Conservation (phyloP, 2,797 vertebrate genomes). For the Diplodus sargus region DNA sequence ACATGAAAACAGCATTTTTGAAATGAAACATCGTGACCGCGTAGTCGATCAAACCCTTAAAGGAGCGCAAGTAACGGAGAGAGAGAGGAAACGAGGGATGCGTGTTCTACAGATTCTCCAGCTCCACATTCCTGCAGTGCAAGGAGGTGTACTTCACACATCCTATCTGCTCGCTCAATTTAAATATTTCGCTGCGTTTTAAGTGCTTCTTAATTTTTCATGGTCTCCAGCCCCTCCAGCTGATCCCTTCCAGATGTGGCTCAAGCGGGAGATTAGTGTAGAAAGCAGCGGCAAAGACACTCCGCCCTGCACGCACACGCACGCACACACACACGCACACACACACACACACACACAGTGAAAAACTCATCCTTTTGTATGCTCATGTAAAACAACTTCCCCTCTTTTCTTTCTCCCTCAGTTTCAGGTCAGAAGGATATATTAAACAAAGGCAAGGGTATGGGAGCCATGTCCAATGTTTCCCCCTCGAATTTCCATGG, state of each 20-base stretch:
- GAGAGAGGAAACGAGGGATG: slow-evolving; percentile 37
- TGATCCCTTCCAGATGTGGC: slow-evolving; percentile 82
- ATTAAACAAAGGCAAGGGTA: slow-evolving; percentile 10
- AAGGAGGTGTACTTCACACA: slow-evolving; percentile 74
- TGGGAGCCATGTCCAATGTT: slow-evolving; percentile 35
- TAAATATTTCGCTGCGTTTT: slow-evolving; percentile 80
- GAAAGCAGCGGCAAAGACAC: slow-evolving; percentile 51
- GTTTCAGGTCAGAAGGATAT: slow-evolving; percentile 9
- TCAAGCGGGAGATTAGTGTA: slow-evolving; percentile 62
- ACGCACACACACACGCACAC: neutral
- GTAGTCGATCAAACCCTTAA: slow-evolving; percentile 21
- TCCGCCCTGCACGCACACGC: slow-evolving; percentile 12
- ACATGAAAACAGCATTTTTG: neutral
- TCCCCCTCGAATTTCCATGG: slow-evolving; percentile 37
- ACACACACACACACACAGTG: neutral
- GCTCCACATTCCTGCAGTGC: slow-evolving; percentile 73
- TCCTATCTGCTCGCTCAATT: slow-evolving; percentile 77
- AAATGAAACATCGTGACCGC: slow-evolving; percentile 12
- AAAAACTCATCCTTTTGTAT: neutral
- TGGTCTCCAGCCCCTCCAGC: slow-evolving; percentile 58
- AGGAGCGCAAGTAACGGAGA: slow-evolving; percentile 26
- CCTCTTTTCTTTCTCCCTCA: neutral
- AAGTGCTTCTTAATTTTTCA: slow-evolving; percentile 83
- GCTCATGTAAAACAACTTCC: neutral
- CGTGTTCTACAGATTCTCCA: slow-evolving; percentile 53